These are phyloP conservation scores for Acrocephalus arundinaceus DNA, from an alignment of 2,113 vertebrate species.

Conservation along the genomic window DNA sequence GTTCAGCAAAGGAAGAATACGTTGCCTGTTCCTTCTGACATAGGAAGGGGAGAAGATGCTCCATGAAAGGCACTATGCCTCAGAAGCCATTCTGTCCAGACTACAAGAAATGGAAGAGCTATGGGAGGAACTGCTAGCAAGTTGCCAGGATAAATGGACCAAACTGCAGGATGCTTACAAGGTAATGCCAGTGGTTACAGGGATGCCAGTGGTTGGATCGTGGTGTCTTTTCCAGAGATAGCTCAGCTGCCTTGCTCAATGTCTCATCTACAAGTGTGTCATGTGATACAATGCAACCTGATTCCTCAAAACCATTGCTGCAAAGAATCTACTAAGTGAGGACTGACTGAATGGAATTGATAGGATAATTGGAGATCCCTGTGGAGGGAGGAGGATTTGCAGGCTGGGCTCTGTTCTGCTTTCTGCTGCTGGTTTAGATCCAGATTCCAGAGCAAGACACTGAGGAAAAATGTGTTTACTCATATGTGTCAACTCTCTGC, in stretches of 20 bases:
- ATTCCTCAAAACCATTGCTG: neutral
- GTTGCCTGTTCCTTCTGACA: neutral
- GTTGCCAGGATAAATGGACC: constrained; percentile 78
- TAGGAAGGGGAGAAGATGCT: constrained; percentile 87
- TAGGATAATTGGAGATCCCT: neutral
- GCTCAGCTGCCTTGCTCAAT: neutral
- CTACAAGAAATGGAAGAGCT: constrained; percentile 80
- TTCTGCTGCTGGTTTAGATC: neutral
- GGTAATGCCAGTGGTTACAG: constrained; percentile 57
- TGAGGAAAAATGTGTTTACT: neutral
- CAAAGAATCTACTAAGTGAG: neutral
- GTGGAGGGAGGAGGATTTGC: neutral
- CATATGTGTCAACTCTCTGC: neutral
- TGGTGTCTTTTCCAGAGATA: neutral
- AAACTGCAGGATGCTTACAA: constrained; percentile 82
- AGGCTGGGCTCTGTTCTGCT: neutral
- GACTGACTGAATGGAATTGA: neutral
- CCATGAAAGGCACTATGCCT: constrained; percentile 56
- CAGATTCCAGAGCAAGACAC: neutral
- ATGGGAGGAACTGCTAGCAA: constrained; percentile 81
- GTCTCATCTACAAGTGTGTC: neutral
- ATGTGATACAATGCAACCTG: neutral
- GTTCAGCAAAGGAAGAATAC: neutral
- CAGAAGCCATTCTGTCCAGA: constrained; percentile 74
- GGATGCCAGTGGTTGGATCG: neutral